phyloP scores from a whole-genome alignment of 1,140 invertebrate genomes.

The Theocolax elegans region DNA sequence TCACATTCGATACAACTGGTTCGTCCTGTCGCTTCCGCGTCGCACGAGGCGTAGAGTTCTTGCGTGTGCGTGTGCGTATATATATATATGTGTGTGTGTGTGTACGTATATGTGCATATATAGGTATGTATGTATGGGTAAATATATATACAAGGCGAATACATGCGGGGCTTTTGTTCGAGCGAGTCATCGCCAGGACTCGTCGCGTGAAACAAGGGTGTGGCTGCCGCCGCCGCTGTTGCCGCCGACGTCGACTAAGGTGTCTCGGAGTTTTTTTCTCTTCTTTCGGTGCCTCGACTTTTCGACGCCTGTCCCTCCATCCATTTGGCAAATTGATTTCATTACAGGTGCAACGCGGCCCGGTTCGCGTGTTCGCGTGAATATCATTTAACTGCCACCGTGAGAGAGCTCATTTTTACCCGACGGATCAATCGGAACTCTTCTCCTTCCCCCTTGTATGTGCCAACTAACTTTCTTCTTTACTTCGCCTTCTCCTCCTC shows the following conservation, averaged over 20 bases:
- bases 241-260: no score
- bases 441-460: background rate
- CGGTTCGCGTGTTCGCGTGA: conserved; percentile 7
- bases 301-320: conserved; percentile 22
- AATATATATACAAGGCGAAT: no score
- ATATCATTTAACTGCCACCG: background rate
- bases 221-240: conserved; percentile 43
- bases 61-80: no score
- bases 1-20: conserved; percentile 2
- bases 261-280: conserved; percentile 24
- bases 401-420: background rate
- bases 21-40: background rate
- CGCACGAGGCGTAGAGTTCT: background rate
- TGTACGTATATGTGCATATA: no score
- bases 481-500: no score
- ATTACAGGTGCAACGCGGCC: conserved; percentile 33
- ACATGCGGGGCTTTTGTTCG: conserved; percentile 19
- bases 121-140: no score
- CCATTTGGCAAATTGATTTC: conserved; percentile 57
- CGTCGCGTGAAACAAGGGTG: conserved; percentile 51
- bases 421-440: background rate
- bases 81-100: no score
- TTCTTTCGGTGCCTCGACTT: conserved; percentile 28
- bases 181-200: conserved; percentile 39
- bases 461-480: no score